phyloP scores from a whole-genome alignment of 2,797 vertebrate genomes.

The Taenioides sp. region DNA sequence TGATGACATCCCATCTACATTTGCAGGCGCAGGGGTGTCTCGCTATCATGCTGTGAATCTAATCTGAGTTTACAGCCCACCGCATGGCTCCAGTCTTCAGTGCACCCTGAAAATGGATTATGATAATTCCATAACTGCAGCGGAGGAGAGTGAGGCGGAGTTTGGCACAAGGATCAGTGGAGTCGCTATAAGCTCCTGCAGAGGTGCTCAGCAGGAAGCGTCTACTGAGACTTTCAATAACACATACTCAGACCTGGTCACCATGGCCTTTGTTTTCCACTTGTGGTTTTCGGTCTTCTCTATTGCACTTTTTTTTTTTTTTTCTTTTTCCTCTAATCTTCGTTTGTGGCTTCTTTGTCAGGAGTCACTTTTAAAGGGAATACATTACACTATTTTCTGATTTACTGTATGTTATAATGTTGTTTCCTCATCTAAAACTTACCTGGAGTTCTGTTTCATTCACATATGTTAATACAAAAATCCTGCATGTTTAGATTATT shows the following conservation, averaged over 20 bases:
- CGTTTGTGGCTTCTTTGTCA: conserved; percentile 2
- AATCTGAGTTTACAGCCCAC: conserved; percentile 65
- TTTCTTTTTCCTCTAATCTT: no score
- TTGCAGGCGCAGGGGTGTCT: conserved; percentile 40
- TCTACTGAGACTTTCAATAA: conserved; percentile 32
- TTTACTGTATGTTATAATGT: no score
- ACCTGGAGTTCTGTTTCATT: no score
- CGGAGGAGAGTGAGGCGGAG: conserved; percentile 30
- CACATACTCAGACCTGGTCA: conserved; percentile 28
- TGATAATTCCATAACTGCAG: conserved; percentile 60
- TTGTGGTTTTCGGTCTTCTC: conserved; percentile 12
- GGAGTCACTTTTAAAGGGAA: neutral
- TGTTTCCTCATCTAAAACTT: no score
- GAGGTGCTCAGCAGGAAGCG: conserved; percentile 42
- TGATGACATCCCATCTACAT: conserved; percentile 30
- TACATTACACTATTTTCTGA: no score
- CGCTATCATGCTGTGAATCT: conserved; percentile 57
- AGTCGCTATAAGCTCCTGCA: conserved; percentile 38
- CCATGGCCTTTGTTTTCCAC: conserved; percentile 26
- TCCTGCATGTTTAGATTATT: no score
- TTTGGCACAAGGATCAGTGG: conserved; percentile 40
- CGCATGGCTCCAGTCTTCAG: conserved; percentile 40
- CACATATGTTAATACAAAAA: no score
- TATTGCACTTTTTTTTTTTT: conserved; percentile 19
- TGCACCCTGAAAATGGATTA: conserved; percentile 67